A percentile compares a stretch with the other conserved stretches of the same genome.
phyloP scores from a whole-genome alignment of 1,140 invertebrate species.

The Drosophila chauvacae region DNA sequence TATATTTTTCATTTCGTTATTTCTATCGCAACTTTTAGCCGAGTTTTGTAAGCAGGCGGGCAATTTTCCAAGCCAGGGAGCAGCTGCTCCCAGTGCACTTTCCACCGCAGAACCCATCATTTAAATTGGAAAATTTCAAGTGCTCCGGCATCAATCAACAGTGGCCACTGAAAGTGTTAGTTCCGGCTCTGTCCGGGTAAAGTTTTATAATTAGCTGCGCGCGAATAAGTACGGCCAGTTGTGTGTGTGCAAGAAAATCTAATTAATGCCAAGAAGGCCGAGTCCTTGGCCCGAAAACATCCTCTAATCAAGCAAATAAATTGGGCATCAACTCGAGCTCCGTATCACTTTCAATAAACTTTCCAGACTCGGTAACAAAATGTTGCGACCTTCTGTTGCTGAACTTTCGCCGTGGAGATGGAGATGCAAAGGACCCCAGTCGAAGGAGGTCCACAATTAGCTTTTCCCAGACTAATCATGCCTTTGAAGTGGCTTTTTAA shows the following conservation, averaged over 20 bases:
- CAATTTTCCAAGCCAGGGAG: conserved; percentile 28
- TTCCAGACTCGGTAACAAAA: conserved; percentile 8
- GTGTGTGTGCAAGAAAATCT: conserved; percentile 5
- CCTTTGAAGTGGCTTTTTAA: conserved; percentile 44
- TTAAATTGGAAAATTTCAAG: conserved; percentile 45
- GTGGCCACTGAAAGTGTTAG: conserved; percentile 16
- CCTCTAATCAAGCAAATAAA: conserved; percentile 47
- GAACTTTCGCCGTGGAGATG: conserved; percentile 2
- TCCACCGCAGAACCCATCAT: conserved; percentile 38
- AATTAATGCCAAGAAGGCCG: conserved; percentile 11
- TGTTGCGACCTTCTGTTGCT: background rate
- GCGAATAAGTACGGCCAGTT: background rate
- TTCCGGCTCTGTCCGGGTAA: conserved; percentile 9
- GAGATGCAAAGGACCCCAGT: background rate
- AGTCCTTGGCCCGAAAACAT: conserved; percentile 13
- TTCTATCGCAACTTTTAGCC: conserved; percentile 27
- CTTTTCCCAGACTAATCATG: conserved; percentile 32
- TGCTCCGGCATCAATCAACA: conserved; percentile 39
- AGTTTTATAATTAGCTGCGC: conserved; percentile 40
- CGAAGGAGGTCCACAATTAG: conserved; percentile 16
- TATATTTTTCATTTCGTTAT: conserved; percentile 31
- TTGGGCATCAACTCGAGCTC: conserved; percentile 2
- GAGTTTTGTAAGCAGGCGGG: conserved; percentile 2
- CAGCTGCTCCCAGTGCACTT: conserved; percentile 41
- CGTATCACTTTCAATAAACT: conserved; percentile 37